Evolutionary conservation across 2,797 vertebrate species (phyloP).

Genomic region (Cottoperca gobio): DNA sequence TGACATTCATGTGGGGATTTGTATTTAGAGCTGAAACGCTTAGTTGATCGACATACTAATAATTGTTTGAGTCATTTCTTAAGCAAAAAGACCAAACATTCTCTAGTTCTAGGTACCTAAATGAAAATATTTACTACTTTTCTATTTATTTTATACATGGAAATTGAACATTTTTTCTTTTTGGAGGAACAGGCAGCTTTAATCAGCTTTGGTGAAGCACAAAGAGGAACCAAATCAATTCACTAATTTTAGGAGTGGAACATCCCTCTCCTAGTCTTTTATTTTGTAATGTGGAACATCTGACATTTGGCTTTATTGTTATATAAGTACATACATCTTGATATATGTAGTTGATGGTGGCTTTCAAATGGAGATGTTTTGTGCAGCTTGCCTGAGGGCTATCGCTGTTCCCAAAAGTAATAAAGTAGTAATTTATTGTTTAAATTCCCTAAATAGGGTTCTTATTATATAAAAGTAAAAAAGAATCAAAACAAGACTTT

Average conservation of each 20-base stretch:
- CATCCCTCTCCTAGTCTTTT: neutral
- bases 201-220: slow-evolving; percentile 10
- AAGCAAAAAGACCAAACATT: neutral
- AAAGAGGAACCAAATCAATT: slow-evolving; percentile 3
- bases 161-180: neutral
- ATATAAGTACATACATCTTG: neutral
- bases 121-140: neutral
- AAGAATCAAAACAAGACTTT: slow-evolving; percentile 31
- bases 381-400: slow-evolving; percentile 3
- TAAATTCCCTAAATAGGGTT: slow-evolving; percentile 37
- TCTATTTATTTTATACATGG: neutral
- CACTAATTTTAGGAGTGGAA: neutral
- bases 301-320: slow-evolving; percentile 17
- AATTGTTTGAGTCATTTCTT: neutral
- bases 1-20: neutral
- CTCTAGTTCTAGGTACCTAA: neutral
- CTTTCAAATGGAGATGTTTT: slow-evolving; percentile 20
- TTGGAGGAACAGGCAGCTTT: slow-evolving; percentile 11
- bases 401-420: slow-evolving; percentile 10
- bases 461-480: slow-evolving; percentile 18
- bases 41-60: neutral
- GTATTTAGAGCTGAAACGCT: neutral
- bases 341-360: slow-evolving; percentile 19
- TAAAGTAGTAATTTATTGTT: slow-evolving; percentile 36
- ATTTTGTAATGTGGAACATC: slow-evolving; percentile 16